Evolutionary conservation across 2,797 vertebrate species (phyloP).

Genomic region (Pseudochirops corinnae): DNA sequence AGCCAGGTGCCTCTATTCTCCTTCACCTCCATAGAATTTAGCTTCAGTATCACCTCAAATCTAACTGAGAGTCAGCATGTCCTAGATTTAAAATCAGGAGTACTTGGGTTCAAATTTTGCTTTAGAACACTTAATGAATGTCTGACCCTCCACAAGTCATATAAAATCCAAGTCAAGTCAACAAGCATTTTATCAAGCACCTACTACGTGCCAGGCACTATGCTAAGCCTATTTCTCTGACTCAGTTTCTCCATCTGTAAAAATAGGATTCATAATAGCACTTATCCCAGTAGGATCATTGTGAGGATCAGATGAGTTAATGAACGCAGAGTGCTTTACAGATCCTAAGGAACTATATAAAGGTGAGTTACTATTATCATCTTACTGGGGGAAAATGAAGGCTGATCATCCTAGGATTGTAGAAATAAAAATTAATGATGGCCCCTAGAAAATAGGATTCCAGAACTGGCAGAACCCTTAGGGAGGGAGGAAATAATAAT

Average conservation of each 20-base stretch:
- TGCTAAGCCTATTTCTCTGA: background rate
- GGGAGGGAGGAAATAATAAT: background rate
- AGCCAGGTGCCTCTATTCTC: slow-evolving; percentile 42
- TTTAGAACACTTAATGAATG: background rate
- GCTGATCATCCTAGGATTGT: background rate
- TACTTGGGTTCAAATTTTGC: background rate
- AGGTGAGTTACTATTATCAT: background rate
- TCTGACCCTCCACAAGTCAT: background rate
- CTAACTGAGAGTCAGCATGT: background rate
- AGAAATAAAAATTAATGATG: background rate
- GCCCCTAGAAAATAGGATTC: background rate
- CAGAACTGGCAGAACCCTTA: background rate
- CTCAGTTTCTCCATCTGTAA: background rate
- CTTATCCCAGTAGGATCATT: background rate
- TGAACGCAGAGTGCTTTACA: background rate
- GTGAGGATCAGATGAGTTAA: background rate
- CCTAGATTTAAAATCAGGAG: background rate
- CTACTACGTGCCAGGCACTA: background rate
- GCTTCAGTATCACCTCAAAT: background rate
- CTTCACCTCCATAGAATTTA: slow-evolving; percentile 39
- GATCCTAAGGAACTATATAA: background rate
- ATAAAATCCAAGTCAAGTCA: background rate
- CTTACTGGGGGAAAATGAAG: background rate
- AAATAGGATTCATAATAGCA: background rate
- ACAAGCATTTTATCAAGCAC: background rate